Percentiles rank a stretch among this genome's conserved stretches.
Conservation (phyloP, 1,140 invertebrate species). For the Helicoverpa armigera region DNA sequence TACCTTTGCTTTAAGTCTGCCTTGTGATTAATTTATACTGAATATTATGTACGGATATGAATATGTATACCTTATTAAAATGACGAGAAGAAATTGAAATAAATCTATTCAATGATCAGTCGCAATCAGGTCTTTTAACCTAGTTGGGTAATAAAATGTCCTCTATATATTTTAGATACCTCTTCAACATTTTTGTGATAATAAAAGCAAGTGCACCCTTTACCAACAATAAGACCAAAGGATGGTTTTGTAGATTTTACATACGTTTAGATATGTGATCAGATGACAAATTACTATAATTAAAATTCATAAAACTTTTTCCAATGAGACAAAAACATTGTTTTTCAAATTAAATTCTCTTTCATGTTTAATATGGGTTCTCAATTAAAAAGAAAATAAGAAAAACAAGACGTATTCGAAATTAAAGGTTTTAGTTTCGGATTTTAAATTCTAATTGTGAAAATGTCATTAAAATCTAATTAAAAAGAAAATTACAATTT, state of each 20-base stretch:
- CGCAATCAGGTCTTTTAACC: too few relatives aligned
- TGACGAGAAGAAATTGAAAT: not conserved
- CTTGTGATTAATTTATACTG: slow-evolving; percentile 21
- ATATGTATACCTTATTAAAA: not conserved
- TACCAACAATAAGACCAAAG: not conserved
- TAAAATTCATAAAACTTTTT: not conserved
- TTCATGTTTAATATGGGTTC: too few relatives aligned
- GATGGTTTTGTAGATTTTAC: not conserved
- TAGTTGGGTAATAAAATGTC: too few relatives aligned
- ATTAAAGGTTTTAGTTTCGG: not conserved
- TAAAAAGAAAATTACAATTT: slow-evolving; percentile 12
- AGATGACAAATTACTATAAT: not conserved
- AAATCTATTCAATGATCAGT: not conserved
- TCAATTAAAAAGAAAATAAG: not conserved
- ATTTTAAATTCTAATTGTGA: not conserved
- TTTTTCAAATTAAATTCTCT: not conserved
- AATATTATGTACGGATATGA: not conserved
- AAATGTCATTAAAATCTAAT: slow-evolving; percentile 13
- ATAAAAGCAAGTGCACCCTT: not conserved
- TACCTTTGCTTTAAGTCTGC: slow-evolving; percentile 31
- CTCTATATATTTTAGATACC: too few relatives aligned
- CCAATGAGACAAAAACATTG: not conserved
- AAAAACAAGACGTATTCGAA: not conserved
- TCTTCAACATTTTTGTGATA: too few relatives aligned
- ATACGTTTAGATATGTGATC: not conserved